Evolutionary conservation across 2,888 invertebrate species (phyloP).

Genomic region (Ectropis crepuscularia): DNA sequence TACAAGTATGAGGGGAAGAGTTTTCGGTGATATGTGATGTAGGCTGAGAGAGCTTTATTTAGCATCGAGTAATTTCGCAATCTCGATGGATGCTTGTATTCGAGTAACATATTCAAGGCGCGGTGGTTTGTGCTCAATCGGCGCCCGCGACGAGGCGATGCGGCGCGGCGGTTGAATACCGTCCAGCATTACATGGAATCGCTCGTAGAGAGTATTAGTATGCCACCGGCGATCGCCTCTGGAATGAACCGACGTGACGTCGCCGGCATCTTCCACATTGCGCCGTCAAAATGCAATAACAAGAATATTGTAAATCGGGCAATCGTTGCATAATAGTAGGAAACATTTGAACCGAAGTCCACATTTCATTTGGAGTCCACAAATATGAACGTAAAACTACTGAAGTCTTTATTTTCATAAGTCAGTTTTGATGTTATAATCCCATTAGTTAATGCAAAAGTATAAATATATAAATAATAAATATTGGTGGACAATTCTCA

Average conservation of each 20-base stretch:
- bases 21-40: constrained; percentile 2
- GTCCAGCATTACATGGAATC: constrained; percentile 76
- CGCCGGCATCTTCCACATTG: constrained; percentile 58
- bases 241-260: constrained; percentile 81
- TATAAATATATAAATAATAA: too few species aligned
- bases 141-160: constrained; percentile 34
- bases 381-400: too few species aligned
- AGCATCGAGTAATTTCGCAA: constrained; percentile 4
- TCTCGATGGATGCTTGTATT: constrained; percentile 12
- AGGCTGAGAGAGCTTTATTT: constrained; percentile 12
- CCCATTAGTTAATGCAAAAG: too few species aligned
- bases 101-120: constrained; percentile 79
- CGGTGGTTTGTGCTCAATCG: constrained; percentile 69
- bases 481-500: too few species aligned
- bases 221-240: constrained; percentile 73
- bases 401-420: too few species aligned
- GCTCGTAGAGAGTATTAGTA: constrained; percentile 78
- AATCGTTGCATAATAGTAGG: constrained; percentile 30
- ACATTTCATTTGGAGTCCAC: too few species aligned
- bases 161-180: constrained; percentile 58
- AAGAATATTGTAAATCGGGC: constrained; percentile 60
- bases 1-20: neutral
- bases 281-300: constrained; percentile 74
- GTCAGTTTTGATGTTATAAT: too few species aligned
- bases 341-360: constrained; percentile 13